Percentiles rank a stretch among this genome's conserved stretches.
Conservation (phyloP, 2,113 vertebrate species). For the Hemichromis elongatus region DNA sequence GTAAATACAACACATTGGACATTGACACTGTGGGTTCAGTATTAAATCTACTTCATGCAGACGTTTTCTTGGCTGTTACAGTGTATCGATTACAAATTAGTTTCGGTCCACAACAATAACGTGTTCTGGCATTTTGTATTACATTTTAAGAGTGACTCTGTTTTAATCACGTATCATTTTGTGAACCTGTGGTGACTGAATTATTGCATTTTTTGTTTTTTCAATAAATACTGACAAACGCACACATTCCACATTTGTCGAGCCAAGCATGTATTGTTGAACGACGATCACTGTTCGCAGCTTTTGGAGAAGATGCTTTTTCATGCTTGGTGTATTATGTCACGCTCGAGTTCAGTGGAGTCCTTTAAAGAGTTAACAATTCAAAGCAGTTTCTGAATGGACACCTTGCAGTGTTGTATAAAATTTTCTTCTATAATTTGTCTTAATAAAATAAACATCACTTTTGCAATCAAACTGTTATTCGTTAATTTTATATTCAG, state of each 20-base stretch:
- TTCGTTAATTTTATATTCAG: not conserved
- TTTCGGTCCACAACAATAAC: not conserved
- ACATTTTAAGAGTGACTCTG: not conserved
- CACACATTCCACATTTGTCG: not conserved
- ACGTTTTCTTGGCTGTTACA: not conserved
- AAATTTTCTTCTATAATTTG: slow-evolving; percentile 10
- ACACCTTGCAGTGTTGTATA: slow-evolving; percentile 1
- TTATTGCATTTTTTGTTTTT: not conserved
- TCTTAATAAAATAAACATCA: slow-evolving; percentile 41
- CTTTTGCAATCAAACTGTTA: slow-evolving; percentile 4
- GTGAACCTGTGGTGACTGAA: not conserved
- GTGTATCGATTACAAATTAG: not conserved
- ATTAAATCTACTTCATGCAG: not conserved
- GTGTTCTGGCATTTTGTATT: not conserved
- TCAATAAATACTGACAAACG: not conserved
- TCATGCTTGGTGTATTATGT: not conserved
- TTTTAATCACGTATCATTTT: not conserved
- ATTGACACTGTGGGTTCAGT: not conserved
- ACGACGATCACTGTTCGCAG: not conserved
- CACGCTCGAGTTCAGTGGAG: not conserved
- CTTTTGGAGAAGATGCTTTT: not conserved
- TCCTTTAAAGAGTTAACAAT: not conserved
- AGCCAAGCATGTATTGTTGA: not conserved
- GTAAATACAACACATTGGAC: not conserved
- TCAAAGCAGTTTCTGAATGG: not conserved